Evolutionary conservation across 2,888 invertebrate genomes (phyloP), one percentile per base, ranked within the genome.

Genomic region (Bellardia pandia): DNA sequence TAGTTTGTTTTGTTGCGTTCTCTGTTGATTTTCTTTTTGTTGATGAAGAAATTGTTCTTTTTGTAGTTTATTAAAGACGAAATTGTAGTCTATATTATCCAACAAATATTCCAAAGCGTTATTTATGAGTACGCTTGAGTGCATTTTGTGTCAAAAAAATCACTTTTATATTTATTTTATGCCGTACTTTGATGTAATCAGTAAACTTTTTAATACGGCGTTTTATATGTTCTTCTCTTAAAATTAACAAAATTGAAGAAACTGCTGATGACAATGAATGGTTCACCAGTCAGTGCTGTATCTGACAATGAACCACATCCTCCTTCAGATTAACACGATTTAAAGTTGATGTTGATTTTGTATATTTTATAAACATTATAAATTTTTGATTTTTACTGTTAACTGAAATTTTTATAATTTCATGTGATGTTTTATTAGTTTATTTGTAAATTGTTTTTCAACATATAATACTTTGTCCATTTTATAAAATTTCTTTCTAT

Each of bases 141-240:
- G 91, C 92, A 92, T 92, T 92, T 92, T 92, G 92, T 90, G 90
- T 89, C 76, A 79, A 81, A 86, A 89, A 62, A 79, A 37, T 75
- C 66, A 84, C 64, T 72, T 76, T 85, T 77, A 48, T 64, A 11
- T 45, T 62, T 71, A 58, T 45, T 56, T 48, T 66, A 48, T 64
- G 37, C 71, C 76, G 62, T 58, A 53, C 42, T 64, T 79, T 62
- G 16, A 58, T 64, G 13, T 76, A 33, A 74, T 66, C 53, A 64
- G 60, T 48, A 13, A 45, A 37, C 33, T 71, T 58, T 33, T 42
- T 76, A 64, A 74, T n/a, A 72, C 48, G 68, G 75, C 48, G 33
- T 3, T 62, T 48, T 33, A 16, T 40, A 71, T 16, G 4, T n/a
- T 58, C 7, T 45, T 81, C 56, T 40, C 9, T 71, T 62, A 11